A percentile compares a stretch with the other conserved stretches of the same genome.
Evolutionary conservation across 2,113 vertebrate genomes (phyloP).

Genomic region (Anhinga rufa): DNA sequence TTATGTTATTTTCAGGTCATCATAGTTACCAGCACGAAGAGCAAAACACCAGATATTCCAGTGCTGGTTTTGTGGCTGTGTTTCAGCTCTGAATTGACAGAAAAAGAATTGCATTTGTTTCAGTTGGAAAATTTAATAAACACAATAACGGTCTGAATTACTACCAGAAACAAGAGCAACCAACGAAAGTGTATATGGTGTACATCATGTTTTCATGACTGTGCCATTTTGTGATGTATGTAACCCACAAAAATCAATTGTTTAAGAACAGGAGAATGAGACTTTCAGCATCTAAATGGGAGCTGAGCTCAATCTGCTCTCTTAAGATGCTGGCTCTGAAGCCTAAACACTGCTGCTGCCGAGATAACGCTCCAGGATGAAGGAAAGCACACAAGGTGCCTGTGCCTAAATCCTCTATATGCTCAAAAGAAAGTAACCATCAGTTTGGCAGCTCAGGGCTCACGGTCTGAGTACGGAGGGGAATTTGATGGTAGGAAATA

Average conservation of each 20-base stretch:
- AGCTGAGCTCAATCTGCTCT: neutral
- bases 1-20: neutral
- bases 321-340: neutral
- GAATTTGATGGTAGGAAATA: neutral
- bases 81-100: neutral
- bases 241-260: neutral
- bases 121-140: neutral
- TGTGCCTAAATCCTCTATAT: neutral
- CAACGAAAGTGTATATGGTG: no score
- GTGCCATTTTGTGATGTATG: neutral
- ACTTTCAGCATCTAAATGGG: neutral
- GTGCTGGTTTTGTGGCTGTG: neutral
- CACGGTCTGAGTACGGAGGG: neutral
- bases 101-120: neutral
- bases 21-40: neutral
- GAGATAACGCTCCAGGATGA: neutral
- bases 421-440: neutral
- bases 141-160: neutral
- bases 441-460: neutral
- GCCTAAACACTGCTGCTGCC: neutral
- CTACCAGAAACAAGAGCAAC: neutral
- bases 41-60: neutral
- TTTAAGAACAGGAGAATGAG: neutral
- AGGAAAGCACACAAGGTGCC: neutral
- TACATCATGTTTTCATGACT: neutral